Percentiles rank a stretch among this genome's conserved stretches.
phyloP scores from a whole-genome alignment of 1,140 invertebrate species.

The Heliconius nattereri region DNA sequence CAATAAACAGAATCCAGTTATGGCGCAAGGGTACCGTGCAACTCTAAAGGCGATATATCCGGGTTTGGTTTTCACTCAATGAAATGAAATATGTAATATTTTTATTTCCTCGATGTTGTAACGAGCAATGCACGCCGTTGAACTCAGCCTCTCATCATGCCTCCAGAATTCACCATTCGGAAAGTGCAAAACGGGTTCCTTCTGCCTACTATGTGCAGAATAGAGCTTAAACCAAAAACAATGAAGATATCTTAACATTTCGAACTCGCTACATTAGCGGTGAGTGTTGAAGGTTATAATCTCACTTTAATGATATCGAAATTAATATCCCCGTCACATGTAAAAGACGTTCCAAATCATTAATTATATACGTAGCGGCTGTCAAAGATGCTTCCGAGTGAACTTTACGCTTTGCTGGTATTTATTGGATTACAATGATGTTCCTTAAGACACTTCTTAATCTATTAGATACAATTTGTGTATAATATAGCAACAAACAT shows the following conservation, averaged over 20 bases:
- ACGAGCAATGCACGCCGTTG: no score
- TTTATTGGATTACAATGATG: conserved; percentile 38
- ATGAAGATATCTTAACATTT: conserved; percentile 1
- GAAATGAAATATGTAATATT: no score
- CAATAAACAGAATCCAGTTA: not conserved
- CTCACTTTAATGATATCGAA: conserved; percentile 33
- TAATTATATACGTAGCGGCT: conserved; percentile 66
- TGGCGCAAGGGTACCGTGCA: no score
- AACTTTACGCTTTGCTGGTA: conserved; percentile 46
- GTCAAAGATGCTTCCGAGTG: conserved; percentile 56
- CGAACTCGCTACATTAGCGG: conserved; percentile 3
- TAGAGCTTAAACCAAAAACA: not conserved
- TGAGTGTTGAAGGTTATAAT: conserved; percentile 31
- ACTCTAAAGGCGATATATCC: no score
- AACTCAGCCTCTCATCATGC: no score
- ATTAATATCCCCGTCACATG: conserved; percentile 45
- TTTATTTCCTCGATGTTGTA: no score
- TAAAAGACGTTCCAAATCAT: conserved; percentile 54
- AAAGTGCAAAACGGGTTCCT: no score
- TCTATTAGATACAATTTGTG: not conserved
- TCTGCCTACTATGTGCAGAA: no score
- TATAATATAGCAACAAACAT: no score
- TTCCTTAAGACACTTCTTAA: not conserved
- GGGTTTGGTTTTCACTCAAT: no score
- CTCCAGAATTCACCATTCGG: no score